phyloP scores from a whole-genome alignment of 2,113 vertebrate genomes.

The Elaphurus davidianus region DNA sequence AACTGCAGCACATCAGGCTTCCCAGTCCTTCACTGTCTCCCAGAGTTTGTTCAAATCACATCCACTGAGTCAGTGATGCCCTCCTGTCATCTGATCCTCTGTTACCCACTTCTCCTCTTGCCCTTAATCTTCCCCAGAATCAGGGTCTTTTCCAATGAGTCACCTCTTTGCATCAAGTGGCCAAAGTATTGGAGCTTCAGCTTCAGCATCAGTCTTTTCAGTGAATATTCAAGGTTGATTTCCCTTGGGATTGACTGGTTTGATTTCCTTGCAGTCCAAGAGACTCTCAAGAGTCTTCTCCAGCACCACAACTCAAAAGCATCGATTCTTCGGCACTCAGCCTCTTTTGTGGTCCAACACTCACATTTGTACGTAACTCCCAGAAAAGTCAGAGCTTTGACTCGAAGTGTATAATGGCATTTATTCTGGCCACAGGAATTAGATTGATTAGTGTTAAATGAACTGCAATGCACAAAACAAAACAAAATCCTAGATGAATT shows the following conservation, averaged over 20 bases:
- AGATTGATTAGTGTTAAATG: neutral
- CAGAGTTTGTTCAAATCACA: neutral
- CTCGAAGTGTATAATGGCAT: neutral
- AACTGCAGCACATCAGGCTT: neutral
- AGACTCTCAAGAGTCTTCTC: neutral
- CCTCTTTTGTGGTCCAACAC: neutral
- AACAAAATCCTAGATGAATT: neutral
- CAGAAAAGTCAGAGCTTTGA: neutral
- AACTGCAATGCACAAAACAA: neutral
- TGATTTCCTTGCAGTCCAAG: neutral
- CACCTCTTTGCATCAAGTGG: neutral
- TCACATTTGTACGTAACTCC: neutral
- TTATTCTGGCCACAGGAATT: neutral
- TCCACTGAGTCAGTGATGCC: neutral
- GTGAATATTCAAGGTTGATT: neutral
- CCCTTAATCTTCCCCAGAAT: neutral
- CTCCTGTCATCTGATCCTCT: neutral
- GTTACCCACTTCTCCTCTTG: neutral
- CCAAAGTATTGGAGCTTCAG: neutral
- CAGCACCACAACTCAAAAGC: neutral
- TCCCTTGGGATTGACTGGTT: neutral
- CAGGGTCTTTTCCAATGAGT: neutral
- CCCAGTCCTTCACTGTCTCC: neutral
- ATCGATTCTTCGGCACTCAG: neutral
- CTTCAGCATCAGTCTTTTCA: neutral